Evolutionary conservation across 2,113 vertebrate species (phyloP), one percentile per base, ranked within the genome.

Genomic region (Blennius ocellaris): DNA sequence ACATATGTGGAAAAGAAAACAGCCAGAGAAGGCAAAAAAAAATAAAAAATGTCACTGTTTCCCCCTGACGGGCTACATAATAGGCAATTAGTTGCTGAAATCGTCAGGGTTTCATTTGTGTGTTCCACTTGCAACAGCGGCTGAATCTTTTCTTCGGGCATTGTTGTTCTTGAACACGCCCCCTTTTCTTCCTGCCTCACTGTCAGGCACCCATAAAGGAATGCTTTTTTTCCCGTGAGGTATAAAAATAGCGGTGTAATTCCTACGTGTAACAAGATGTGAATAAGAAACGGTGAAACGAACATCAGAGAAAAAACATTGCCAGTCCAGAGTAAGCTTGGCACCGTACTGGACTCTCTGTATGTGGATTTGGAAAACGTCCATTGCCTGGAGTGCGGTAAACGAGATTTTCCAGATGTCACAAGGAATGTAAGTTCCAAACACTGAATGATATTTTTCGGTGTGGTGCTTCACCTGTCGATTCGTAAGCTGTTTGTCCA

Each of bases 81-180:
- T 82, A 80, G 76, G 71, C 67, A 86, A 87, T 88, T 90, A 88
- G 71, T 71, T 79, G 66, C 76, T 75, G 70, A 87, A 86, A 86
- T 86, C 65, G 64, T 70, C 39, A 8, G 68, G 52, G 68, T 36
- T 30, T 57, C 69, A 36, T 44, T 69, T 82, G 82, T 88, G 88
- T 84, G 74, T 84, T 81, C 53, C 81, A 53, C 57, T 82, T 69
- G 8, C 59, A 76, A 71, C 75, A 67, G 76, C 71, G 59, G 58
- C 56, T 68, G 30, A 82, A 75, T 78, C 14, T 67, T 71, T 66
- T 81, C 76, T 85, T 51, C 12, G 21, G 81, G 61, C 83, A 48
- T 52, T 86, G 67, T 83, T 80, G 79, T 81, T 84, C 73, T 61
- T 71, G 51, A 86, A 70, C 61, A 12, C 60, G n/a, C 21, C 21